Conservation (phyloP, 2,888 invertebrate genomes). For the Pilophorus perplexus region DNA sequence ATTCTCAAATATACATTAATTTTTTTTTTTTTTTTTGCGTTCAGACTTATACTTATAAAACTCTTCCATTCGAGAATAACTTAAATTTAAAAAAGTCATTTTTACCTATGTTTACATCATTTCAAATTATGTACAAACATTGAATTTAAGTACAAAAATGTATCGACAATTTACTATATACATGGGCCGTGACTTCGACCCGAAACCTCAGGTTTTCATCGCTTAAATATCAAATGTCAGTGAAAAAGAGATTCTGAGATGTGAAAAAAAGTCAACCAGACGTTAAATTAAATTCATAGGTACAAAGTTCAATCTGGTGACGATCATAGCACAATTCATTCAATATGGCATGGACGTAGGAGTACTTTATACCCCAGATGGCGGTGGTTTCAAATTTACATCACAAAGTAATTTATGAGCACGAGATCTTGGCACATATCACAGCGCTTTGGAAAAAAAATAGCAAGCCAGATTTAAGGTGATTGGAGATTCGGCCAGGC, state of each 20-base stretch:
- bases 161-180: slow-evolving; percentile 24
- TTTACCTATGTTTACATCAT: slow-evolving; percentile 6
- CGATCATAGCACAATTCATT: not conserved
- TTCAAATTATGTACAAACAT: slow-evolving; percentile 16
- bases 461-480: too few relatives aligned
- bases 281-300: too few relatives aligned
- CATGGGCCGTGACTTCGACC: slow-evolving; percentile 2
- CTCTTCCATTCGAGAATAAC: slow-evolving; percentile 2
- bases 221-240: too few relatives aligned
- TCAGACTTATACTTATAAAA: slow-evolving; percentile 29
- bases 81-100: slow-evolving; percentile 23
- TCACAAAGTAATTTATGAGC: too few relatives aligned
- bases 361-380: not conserved
- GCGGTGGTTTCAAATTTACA: not conserved
- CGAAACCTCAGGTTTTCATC: too few relatives aligned
- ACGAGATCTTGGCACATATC: too few relatives aligned
- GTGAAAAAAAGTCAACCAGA: too few relatives aligned
- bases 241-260: too few relatives aligned
- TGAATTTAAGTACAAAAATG: slow-evolving; percentile 22
- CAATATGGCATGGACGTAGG: not conserved
- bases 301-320: too few relatives aligned
- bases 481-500: too few relatives aligned
- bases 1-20: too few relatives aligned
- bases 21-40: not conserved
- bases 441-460: too few relatives aligned